These are phyloP conservation scores for Busseola fusca DNA, from an alignment of 2,888 invertebrate genomes.

Conservation along the genomic window DNA sequence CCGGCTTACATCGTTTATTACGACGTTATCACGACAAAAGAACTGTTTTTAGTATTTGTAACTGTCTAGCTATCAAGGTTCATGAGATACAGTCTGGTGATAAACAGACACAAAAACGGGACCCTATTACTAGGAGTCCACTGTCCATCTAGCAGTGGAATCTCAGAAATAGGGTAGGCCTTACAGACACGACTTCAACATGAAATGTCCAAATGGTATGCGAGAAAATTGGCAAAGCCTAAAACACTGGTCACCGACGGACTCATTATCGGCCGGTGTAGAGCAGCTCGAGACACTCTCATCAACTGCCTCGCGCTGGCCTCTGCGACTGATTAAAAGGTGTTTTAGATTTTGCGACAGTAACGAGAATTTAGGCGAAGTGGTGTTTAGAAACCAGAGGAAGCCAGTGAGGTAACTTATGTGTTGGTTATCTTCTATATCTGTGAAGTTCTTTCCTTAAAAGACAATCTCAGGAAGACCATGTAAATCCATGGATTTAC, in stretches of 20 bases:
- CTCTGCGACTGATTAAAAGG: conserved; percentile 54
- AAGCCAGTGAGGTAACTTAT: neutral
- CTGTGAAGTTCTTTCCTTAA: too few species aligned
- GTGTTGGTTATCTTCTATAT: neutral
- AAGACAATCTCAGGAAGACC: too few species aligned
- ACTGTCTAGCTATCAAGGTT: too few species aligned
- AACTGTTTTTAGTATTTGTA: too few species aligned
- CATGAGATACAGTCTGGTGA: too few species aligned
- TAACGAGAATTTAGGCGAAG: neutral
- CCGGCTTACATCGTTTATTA: too few species aligned
- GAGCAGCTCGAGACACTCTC: conserved; percentile 54
- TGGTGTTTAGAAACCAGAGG: neutral
- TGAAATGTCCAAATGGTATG: conserved; percentile 26
- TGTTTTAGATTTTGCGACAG: conserved; percentile 45
- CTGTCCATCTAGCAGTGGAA: too few species aligned
- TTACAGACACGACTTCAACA: neutral
- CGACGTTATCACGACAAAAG: too few species aligned
- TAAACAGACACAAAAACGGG: too few species aligned
- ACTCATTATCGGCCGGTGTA: conserved; percentile 52
- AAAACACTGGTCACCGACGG: conserved; percentile 42
- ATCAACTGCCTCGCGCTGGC: conserved; percentile 55
- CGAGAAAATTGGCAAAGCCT: conserved; percentile 36
- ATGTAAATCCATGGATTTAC: too few species aligned
- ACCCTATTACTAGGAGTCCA: too few species aligned
- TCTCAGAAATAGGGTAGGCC: too few species aligned